Evolutionary conservation across 2,888 invertebrate species (phyloP).

Genomic region (Strigamia maritima): DNA sequence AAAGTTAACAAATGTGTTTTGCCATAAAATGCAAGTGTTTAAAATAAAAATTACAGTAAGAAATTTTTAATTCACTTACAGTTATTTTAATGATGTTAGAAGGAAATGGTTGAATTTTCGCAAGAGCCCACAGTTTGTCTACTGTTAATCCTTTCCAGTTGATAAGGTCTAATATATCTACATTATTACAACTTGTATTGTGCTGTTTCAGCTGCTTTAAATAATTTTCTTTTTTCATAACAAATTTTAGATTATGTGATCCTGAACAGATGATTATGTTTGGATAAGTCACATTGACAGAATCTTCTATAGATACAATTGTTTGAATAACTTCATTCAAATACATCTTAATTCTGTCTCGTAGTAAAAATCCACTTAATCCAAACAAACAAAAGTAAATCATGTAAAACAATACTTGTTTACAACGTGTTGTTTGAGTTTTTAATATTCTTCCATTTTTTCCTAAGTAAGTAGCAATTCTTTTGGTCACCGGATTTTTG

Average conservation of each 20-base stretch:
- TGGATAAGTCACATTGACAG: neutral
- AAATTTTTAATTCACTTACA: too few species aligned
- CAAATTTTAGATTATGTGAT: neutral
- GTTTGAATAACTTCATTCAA: neutral
- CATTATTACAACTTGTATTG: neutral
- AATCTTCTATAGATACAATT: neutral
- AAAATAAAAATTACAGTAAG: too few species aligned
- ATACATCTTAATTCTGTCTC: neutral
- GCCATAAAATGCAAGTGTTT: too few species aligned
- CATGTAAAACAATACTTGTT: too few species aligned
- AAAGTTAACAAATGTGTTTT: too few species aligned
- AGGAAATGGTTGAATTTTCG: neutral
- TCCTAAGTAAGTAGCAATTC: neutral
- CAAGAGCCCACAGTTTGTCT: neutral
- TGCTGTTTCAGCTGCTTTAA: neutral
- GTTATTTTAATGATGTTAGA: too few species aligned
- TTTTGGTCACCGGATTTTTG: neutral
- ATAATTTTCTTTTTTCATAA: neutral
- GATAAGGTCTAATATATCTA: neutral
- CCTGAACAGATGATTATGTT: neutral
- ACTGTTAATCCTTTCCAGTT: neutral
- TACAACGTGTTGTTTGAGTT: neutral
- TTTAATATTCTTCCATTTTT: neutral
- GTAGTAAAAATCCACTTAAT: too few species aligned
- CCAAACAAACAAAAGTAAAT: too few species aligned